These are phyloP conservation scores for Halcyon senegalensis DNA, from an alignment of 2,113 vertebrate species.

Conservation along the genomic window DNA sequence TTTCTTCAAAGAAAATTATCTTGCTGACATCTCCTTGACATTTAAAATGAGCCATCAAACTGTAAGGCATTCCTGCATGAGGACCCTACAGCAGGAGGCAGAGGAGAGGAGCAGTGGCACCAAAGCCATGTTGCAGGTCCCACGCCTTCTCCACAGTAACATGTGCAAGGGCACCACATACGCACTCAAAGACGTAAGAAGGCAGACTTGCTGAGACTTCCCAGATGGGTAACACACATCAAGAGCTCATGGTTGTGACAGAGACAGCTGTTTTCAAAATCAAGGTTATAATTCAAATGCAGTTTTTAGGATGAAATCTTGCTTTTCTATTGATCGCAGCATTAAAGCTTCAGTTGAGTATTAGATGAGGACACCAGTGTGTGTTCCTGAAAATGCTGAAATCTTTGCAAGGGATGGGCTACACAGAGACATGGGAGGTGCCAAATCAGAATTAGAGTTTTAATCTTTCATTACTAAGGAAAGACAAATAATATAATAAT, in stretches of 20 bases:
- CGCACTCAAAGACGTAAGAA: accelerated
- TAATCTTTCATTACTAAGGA: neutral
- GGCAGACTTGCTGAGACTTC: neutral
- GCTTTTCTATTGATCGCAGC: neutral
- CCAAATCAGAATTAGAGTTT: neutral
- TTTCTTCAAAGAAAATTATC: neutral
- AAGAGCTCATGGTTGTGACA: neutral
- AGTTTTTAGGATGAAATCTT: neutral
- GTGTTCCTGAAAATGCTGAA: neutral
- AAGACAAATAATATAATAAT: neutral
- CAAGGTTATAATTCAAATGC: neutral
- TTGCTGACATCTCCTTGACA: neutral
- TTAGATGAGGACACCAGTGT: neutral
- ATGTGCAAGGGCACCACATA: accelerated
- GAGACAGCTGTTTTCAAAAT: neutral
- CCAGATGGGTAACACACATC: neutral
- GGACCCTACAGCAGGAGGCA: neutral
- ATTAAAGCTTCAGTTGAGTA: neutral
- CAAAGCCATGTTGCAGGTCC: neutral
- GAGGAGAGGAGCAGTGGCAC: neutral
- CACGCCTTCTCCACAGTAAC: neutral
- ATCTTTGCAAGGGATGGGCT: neutral
- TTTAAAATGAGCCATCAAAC: neutral
- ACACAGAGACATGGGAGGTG: neutral
- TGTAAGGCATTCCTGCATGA: neutral